Base-by-base conservation (phyloP, 2,113 vertebrate genomes). In the Cochlearius cochlearius region DNA sequence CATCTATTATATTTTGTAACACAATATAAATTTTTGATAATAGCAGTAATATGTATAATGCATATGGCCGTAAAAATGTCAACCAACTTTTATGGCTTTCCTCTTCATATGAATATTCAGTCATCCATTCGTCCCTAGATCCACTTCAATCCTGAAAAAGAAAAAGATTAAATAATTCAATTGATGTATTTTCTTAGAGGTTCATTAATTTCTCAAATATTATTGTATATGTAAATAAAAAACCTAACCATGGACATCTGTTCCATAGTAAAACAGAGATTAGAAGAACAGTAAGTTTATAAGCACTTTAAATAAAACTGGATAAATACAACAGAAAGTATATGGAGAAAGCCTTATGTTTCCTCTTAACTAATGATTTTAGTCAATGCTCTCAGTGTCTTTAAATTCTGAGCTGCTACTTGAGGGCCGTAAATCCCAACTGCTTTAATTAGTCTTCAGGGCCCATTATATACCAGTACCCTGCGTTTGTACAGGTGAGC, bases 11-110 rank as follows among this genome's bases (percentile, higher is more conserved):
- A 49, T 49, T 91, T 82, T 73, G 45, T 69, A 96, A 83, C 52
- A 81, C 36, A 87, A 60, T 59, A 85, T 71, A 63, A 78, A 38
- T 82, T 90, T 91, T 81, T 94, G 2, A 89, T 91, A 94, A 86
- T 6, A 2, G 27, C 53, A 73, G 77, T 76, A 96, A 90, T 82
- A 92, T 12, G 19, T 66, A 62, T 82, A 88, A 94, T 45, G 52
- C 53, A 94, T 62, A 91, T 5, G n/a, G 49, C 43, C 96, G 29
- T 96, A 93, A 96, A 97, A 96, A 87, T 18, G 60, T 79, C 80
- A 95, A 98, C 98, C 41, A 88, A 98, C 98, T 97, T 98, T 98
- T 97, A 98, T 93, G 86, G 97, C 93, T 98, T 98, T 98, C 97
- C 98, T 98, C 96, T 98, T 98, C 98, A 96, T 98, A 97, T 80